Evolutionary conservation across 2,797 vertebrate genomes (phyloP).

Genomic region (Tachyglossus aculeatus): DNA sequence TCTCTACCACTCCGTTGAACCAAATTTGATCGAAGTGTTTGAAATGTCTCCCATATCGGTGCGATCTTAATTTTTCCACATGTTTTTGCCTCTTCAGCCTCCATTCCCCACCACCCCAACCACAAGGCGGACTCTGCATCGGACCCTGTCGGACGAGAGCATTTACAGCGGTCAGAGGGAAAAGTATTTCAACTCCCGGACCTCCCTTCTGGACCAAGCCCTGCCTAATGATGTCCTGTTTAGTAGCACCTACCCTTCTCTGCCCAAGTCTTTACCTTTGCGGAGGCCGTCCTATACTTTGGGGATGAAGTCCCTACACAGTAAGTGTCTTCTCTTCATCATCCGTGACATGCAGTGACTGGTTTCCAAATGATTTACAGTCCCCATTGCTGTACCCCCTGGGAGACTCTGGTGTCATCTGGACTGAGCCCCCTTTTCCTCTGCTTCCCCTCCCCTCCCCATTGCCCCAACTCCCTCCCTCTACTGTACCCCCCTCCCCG

Average conservation of each 20-base stretch:
- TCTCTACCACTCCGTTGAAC: background rate
- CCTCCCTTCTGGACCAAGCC: conserved; percentile 84
- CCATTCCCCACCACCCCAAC: conserved; percentile 84
- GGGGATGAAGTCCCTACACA: conserved; percentile 91
- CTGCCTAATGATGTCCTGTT: conserved; percentile 89
- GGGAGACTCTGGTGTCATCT: background rate
- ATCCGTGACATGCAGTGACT: background rate
- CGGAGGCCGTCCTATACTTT: conserved; percentile 90
- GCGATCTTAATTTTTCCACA: too few relatives aligned
- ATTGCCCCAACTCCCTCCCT: too few relatives aligned
- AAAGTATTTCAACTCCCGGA: conserved; percentile 80
- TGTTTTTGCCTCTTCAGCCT: conserved; percentile 83
- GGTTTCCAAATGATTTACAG: background rate
- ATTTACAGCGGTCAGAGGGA: conserved; percentile 95
- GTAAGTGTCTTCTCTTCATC: conserved; percentile 61
- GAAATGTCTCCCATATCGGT: background rate
- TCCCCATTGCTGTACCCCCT: background rate
- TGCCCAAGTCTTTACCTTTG: conserved; percentile 78
- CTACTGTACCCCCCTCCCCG: too few relatives aligned
- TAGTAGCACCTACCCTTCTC: conserved; percentile 93
- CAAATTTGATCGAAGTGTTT: background rate
- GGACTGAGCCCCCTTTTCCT: too few relatives aligned
- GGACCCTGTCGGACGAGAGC: conserved; percentile 96
- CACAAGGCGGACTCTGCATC: conserved; percentile 87
- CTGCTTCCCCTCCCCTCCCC: too few relatives aligned